Percentiles rank a stretch among this genome's conserved stretches.
Evolutionary conservation across 2,113 vertebrate genomes (phyloP).

Genomic region (Nettapus auritus): DNA sequence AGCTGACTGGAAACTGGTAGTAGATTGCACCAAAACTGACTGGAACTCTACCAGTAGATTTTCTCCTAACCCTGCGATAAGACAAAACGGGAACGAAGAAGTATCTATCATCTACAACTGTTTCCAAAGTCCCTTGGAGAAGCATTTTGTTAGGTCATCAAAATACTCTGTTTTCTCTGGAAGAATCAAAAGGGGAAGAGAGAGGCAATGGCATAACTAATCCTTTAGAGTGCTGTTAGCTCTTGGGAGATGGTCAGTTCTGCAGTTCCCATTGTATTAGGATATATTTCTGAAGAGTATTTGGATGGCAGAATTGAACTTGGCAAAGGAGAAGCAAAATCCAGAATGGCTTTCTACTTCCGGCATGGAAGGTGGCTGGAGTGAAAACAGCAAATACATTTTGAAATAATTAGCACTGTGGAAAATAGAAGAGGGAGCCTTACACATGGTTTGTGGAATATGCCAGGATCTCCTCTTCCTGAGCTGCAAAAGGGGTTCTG

Average conservation of each 20-base stretch:
- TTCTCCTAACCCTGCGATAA: not conserved
- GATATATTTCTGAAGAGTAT: not conserved
- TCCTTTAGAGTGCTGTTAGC: not conserved
- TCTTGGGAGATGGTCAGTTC: not conserved
- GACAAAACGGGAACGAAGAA: not conserved
- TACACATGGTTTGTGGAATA: not conserved
- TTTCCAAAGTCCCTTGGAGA: not conserved
- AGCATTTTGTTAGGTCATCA: constrained; percentile 14
- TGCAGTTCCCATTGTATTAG: not conserved
- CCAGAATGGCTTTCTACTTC: not conserved
- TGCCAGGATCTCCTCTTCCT: constrained; percentile 8
- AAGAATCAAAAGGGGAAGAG: not conserved
- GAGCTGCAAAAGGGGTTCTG: constrained; percentile 82
- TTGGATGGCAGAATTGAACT: not conserved
- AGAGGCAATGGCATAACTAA: not conserved
- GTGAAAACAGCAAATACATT: not conserved
- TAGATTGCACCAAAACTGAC: not conserved
- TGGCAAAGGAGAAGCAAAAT: not conserved
- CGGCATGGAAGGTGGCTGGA: not conserved
- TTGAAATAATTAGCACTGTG: not conserved
- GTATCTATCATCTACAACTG: not conserved
- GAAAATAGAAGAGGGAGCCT: not conserved
- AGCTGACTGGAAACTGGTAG: not conserved
- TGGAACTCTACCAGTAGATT: not conserved
- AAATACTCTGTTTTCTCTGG: not conserved